Conservation (phyloP, 1,140 invertebrate species). For the Aradophagus sp. region DNA sequence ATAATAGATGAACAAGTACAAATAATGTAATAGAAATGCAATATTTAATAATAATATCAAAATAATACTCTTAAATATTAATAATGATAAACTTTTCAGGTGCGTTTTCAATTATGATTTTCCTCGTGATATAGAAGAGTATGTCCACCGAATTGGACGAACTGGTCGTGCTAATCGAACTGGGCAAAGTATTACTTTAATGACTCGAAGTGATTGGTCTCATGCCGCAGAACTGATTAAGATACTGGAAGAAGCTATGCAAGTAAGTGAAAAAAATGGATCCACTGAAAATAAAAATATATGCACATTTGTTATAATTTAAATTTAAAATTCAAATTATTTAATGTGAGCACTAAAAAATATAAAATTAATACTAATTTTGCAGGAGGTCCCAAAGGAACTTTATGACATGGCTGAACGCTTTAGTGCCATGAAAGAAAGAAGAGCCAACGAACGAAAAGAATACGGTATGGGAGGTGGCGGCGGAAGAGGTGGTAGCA, state of each 20-base stretch:
- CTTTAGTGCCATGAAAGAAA: constrained; percentile 79
- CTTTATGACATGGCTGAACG: constrained; percentile 82
- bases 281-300: too few species aligned
- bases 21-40: too few species aligned
- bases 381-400: constrained; percentile 81
- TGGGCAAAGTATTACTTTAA: constrained; percentile 86
- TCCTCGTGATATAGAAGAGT: constrained; percentile 92
- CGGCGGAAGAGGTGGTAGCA: constrained; percentile 40
- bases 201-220: constrained; percentile 87
- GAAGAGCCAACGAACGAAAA: constrained; percentile 66
- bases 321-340: not conserved
- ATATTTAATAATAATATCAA: not conserved
- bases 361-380: constrained; percentile 2
- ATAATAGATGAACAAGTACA: too few species aligned
- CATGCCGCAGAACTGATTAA: constrained; percentile 87
- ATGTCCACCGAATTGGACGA: constrained; percentile 90
- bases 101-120: constrained; percentile 93
- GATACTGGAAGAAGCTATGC: constrained; percentile 85
- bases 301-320: not conserved
- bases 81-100: too few species aligned
- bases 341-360: not conserved
- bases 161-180: constrained; percentile 90
- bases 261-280: too few species aligned
- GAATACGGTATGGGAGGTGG: constrained; percentile 38
- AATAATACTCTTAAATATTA: too few species aligned